Base-by-base conservation (phyloP, 1,140 invertebrate genomes). In the Meteorus sp. region DNA sequence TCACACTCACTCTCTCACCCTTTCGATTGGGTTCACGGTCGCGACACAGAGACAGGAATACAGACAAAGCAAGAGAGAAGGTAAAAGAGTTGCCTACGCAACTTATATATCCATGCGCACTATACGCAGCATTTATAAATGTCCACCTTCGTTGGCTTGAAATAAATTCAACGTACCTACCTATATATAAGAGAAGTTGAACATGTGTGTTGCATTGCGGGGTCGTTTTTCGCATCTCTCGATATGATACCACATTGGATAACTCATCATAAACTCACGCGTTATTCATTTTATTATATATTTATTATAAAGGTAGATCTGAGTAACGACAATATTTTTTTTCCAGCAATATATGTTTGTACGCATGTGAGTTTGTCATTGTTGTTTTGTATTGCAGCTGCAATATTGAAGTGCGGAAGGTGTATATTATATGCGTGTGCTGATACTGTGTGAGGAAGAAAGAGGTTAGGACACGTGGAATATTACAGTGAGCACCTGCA, bases 91-190 rank as follows among this genome's bases (percentile, higher is more conserved):
- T 57, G 29, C 22, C 44, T 50, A 50, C 45, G 55, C 56, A 58
- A 50, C 56, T 58, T 58, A 50, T 51, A 39, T 39, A 39, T 39
- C 35, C 35, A 15, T 29, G 29, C 54, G 27, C 44, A 56, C 55
- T 48, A 31, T 27, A 25, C 44, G 15, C 35, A 50, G 20, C 44
- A 58, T 58, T 58, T 58, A 58, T 58, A 58, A 58, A 58, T 39
- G 56, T 58, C 56, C 45, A 39, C 45, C 45, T n/a, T n/a, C n/a
- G n/a, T 58, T 17, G 56, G 47, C 54, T 33, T 19, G 44, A 19
- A 52, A 58, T 58, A 58, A 58, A 58, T 58, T 50, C 56, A 51
- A 8, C 47, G 7, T 51, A 37, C n/a, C n/a, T n/a, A n/a, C n/a
- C n/a, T 52, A 20, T 29, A n/a, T 27, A 48, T 48, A 48, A 23